Evolutionary conservation across 1,140 invertebrate species (phyloP).

Genomic region (Zeugodacus cucurbitae): DNA sequence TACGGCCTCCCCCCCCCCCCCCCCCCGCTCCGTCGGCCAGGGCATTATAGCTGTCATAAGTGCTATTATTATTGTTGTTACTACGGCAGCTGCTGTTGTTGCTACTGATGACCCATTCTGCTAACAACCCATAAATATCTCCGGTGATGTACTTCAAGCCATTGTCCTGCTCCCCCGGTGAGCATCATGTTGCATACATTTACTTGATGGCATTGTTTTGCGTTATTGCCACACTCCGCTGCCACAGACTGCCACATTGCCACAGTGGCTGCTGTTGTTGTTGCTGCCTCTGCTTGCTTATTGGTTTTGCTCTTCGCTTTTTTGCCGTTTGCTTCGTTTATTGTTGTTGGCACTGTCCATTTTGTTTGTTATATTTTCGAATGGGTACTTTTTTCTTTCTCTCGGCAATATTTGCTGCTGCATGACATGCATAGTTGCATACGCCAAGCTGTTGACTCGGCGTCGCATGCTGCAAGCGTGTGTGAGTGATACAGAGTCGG

Average conservation of each 20-base stretch:
- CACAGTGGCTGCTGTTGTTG: no score
- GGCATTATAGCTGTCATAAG: constrained; percentile 19
- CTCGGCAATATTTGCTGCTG: constrained; percentile 16
- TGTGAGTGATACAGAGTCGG: background rate
- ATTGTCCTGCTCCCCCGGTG: constrained; percentile 31
- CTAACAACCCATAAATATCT: constrained; percentile 37
- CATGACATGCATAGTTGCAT: constrained; percentile 32
- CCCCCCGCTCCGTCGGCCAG: background rate
- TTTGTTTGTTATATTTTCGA: constrained; percentile 29
- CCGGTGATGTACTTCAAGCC: constrained; percentile 32
- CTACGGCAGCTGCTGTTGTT: background rate
- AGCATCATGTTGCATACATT: constrained; percentile 35
- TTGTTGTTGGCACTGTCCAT: background rate
- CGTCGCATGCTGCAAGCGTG: background rate
- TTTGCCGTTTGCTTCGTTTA: background rate
- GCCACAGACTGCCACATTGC: no score
- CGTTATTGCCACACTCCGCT: background rate
- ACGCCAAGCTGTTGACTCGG: background rate
- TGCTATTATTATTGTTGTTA: constrained; percentile 25
- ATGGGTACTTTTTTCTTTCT: background rate
- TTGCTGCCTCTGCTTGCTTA: background rate
- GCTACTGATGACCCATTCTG: constrained; percentile 33
- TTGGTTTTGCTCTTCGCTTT: background rate
- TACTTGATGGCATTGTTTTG: constrained; percentile 35
- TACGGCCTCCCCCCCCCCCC: no score